These are phyloP conservation scores for Pecten maximus DNA, from an alignment of 2,888 invertebrate genomes.

Conservation along the genomic window DNA sequence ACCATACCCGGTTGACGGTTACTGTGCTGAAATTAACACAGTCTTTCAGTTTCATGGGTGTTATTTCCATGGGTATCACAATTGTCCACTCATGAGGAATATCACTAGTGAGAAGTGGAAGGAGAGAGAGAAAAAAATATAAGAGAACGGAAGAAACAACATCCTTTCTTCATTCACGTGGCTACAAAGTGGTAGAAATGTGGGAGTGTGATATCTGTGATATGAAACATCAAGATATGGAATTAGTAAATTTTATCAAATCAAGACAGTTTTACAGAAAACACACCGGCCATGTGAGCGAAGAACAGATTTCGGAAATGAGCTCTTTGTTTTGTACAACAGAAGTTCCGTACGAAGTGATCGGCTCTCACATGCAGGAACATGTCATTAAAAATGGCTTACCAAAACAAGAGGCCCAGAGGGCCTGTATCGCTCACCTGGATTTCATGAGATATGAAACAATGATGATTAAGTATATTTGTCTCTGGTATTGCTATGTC, in stretches of 20 bases:
- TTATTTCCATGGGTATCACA: conserved; percentile 40
- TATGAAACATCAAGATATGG: background rate
- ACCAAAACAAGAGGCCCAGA: background rate
- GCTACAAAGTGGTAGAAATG: conserved; percentile 40
- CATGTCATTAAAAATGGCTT: background rate
- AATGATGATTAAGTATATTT: too few species aligned
- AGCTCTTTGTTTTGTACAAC: conserved; percentile 48
- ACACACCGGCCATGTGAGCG: background rate
- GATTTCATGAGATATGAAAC: too few species aligned
- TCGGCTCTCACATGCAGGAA: conserved; percentile 41
- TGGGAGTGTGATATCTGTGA: conserved; percentile 44
- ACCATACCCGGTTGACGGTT: conserved; percentile 53
- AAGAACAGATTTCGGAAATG: conserved; percentile 46
- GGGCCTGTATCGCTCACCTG: too few species aligned
- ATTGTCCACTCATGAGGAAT: conserved; percentile 35
- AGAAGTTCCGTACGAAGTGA: conserved; percentile 38
- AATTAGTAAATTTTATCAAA: background rate
- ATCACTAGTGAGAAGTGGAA: background rate
- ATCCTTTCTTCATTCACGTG: background rate
- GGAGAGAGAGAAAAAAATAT: background rate
- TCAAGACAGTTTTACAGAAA: background rate
- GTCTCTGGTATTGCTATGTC: too few species aligned
- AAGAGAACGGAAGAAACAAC: conserved; percentile 39
- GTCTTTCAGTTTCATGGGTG: conserved; percentile 53
- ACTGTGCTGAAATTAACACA: conserved; percentile 39